These are phyloP conservation scores for Platichthys flesus DNA, from an alignment of 2,113 vertebrate species.

Conservation along the genomic window DNA sequence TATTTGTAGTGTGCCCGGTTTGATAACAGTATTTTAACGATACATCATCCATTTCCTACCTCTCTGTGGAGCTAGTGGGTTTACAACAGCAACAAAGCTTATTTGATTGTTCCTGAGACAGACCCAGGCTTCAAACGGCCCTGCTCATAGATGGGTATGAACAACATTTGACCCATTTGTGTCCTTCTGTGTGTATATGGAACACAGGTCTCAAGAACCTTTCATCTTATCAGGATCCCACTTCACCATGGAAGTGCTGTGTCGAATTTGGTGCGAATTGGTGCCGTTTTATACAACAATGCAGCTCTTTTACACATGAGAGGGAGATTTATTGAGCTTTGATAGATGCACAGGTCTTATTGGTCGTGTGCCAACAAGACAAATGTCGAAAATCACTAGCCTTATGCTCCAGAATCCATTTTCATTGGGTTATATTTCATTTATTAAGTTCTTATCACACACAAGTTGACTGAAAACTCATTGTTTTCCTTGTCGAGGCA, in stretches of 20 bases:
- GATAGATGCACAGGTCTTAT: background rate
- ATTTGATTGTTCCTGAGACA: too few relatives aligned
- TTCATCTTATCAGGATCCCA: too few relatives aligned
- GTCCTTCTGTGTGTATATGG: background rate
- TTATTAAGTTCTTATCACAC: background rate
- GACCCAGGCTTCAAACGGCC: too few relatives aligned
- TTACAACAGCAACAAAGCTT: too few relatives aligned
- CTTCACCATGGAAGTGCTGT: too few relatives aligned
- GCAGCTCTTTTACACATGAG: background rate
- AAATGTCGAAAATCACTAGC: background rate
- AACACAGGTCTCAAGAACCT: too few relatives aligned
- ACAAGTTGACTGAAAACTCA: background rate
- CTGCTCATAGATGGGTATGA: background rate
- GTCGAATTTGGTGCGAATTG: too few relatives aligned
- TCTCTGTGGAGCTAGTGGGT: too few relatives aligned
- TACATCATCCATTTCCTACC: too few relatives aligned
- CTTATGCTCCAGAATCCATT: background rate
- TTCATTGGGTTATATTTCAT: background rate
- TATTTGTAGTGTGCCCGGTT: too few relatives aligned
- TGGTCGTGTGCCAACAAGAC: background rate
- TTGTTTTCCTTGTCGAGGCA: slow-evolving; percentile 5
- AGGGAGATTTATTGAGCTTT: background rate
- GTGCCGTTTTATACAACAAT: too few relatives aligned
- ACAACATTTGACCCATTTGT: background rate
- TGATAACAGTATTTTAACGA: too few relatives aligned